A percentile compares a stretch with the other conserved stretches of the same genome.
Evolutionary conservation across 1,140 invertebrate species (phyloP).

Genomic region (Lasioglossum baleicum): DNA sequence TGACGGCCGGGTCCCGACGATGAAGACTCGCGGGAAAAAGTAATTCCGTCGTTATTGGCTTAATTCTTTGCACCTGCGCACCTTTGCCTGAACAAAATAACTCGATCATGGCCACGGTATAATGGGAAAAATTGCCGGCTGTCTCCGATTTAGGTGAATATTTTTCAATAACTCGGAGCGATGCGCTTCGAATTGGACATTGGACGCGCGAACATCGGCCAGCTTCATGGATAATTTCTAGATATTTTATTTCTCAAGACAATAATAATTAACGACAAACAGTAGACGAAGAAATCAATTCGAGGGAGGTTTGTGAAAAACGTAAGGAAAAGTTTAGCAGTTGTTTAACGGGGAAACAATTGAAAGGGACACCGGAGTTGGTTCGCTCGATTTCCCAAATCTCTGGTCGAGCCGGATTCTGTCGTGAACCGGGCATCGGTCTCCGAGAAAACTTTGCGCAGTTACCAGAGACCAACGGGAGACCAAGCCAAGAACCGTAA

Average conservation of each 20-base stretch:
- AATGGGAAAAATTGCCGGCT: too few species aligned
- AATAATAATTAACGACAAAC: too few species aligned
- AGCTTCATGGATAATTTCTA: too few species aligned
- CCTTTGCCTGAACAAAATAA: too few species aligned
- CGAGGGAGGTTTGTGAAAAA: neutral
- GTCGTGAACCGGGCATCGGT: neutral
- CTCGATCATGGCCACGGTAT: too few species aligned
- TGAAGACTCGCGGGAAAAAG: neutral
- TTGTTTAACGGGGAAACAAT: neutral
- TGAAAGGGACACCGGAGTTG: neutral
- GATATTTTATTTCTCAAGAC: too few species aligned
- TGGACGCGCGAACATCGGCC: too few species aligned
- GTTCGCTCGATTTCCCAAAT: neutral
- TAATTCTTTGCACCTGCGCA: neutral
- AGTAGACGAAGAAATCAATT: too few species aligned
- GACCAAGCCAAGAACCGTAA: constrained; percentile 1
- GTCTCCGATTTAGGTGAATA: too few species aligned
- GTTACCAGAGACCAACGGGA: neutral
- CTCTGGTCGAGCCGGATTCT: neutral
- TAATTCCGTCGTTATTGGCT: constrained; percentile 7
- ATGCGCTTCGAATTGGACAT: too few species aligned
- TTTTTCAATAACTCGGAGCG: too few species aligned
- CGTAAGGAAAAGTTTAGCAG: too few species aligned
- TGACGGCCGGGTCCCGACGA: neutral
- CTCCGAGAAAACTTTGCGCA: neutral